These are phyloP conservation scores for Leptopterna dolabrata DNA, from an alignment of 2,888 invertebrate species.

Conservation along the genomic window DNA sequence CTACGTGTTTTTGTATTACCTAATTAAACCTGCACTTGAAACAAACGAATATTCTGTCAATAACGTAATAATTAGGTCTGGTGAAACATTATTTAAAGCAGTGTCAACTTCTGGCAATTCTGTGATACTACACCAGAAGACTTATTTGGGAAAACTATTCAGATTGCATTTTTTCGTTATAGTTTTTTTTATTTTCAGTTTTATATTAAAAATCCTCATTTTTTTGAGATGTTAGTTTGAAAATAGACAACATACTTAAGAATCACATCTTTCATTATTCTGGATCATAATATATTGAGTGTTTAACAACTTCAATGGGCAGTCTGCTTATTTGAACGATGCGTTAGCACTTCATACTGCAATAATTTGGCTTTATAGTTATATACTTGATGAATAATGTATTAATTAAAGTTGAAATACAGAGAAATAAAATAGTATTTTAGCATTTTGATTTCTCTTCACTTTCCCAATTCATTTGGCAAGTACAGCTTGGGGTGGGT, in stretches of 20 bases:
- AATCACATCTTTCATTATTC: neutral
- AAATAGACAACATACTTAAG: neutral
- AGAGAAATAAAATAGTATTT: slow-evolving; percentile 43
- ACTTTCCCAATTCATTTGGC: neutral
- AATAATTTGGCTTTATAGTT: slow-evolving; percentile 54
- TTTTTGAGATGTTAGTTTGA: slow-evolving; percentile 30
- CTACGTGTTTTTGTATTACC: slow-evolving; percentile 9
- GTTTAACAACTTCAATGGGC: slow-evolving; percentile 1
- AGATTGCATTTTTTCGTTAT: slow-evolving; percentile 33
- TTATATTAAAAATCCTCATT: slow-evolving; percentile 11
- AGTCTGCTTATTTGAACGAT: slow-evolving; percentile 32
- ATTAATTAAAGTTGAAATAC: slow-evolving; percentile 49
- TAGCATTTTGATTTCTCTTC: slow-evolving; percentile 18
- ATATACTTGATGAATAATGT: slow-evolving; percentile 41
- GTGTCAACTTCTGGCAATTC: slow-evolving; percentile 41
- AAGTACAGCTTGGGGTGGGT: neutral
- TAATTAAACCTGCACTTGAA: slow-evolving; percentile 17
- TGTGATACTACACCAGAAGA: slow-evolving; percentile 42
- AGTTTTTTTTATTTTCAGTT: slow-evolving; percentile 20
- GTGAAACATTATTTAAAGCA: neutral
- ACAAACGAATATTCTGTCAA: slow-evolving; percentile 5
- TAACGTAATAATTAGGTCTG: neutral
- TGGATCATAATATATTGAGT: neutral
- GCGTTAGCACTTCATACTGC: slow-evolving; percentile 43
- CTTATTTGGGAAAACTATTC: neutral